Evolutionary conservation across 2,888 invertebrate genomes (phyloP).

Genomic region (Sericinus montela): DNA sequence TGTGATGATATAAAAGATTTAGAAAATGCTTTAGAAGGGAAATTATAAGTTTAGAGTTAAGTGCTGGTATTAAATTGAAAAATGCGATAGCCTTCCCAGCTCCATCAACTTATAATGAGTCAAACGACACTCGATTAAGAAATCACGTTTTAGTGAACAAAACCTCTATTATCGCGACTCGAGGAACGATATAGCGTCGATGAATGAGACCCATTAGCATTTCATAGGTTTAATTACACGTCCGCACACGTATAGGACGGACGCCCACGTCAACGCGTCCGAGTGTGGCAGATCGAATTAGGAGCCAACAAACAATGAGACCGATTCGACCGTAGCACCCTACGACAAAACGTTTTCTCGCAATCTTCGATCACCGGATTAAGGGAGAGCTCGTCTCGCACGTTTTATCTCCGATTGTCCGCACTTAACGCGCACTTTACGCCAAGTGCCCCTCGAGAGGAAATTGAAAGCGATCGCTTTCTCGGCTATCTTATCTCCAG

Average conservation of each 20-base stretch:
- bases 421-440: constrained; percentile 78
- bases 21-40: constrained; percentile 16
- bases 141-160: constrained; percentile 22
- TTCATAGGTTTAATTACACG: constrained; percentile 70
- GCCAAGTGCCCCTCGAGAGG: constrained; percentile 76
- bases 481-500: constrained; percentile 75
- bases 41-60: constrained; percentile 1
- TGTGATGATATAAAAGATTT: constrained; percentile 12
- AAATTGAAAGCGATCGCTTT: constrained; percentile 79
- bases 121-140: constrained; percentile 18
- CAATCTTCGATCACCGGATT: constrained; percentile 79
- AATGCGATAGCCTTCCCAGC: constrained; percentile 17
- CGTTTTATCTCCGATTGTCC: constrained; percentile 79
- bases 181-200: constrained; percentile 54
- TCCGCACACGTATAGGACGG: constrained; percentile 44
- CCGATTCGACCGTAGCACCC: constrained; percentile 66
- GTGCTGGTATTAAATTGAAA: constrained; percentile 19
- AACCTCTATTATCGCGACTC: constrained; percentile 39
- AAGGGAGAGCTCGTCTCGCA: constrained; percentile 75
- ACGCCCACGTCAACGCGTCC: constrained; percentile 56
- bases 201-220: constrained; percentile 62
- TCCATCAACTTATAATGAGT: constrained; percentile 18
- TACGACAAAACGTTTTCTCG: constrained; percentile 78
- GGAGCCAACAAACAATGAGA: constrained; percentile 67
- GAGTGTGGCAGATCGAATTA: constrained; percentile 71